Evolutionary conservation across 2,888 invertebrate genomes (phyloP).

Genomic region (Drosophila flavopinicola): DNA sequence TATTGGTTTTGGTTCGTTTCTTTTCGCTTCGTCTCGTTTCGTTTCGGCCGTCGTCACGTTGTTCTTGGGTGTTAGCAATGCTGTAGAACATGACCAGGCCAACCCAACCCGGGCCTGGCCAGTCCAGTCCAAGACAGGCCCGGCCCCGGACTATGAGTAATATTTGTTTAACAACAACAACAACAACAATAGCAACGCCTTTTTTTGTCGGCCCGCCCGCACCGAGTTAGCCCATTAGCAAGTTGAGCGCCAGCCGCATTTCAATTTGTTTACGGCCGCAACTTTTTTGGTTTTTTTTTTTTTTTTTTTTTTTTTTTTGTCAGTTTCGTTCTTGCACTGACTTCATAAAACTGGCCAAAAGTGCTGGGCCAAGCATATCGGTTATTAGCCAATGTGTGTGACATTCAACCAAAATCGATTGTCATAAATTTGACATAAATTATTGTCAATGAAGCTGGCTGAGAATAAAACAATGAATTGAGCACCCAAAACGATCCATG

Average conservation of each 20-base stretch:
- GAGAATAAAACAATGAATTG: neutral
- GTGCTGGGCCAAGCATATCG: conserved; percentile 24
- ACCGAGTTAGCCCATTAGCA: conserved; percentile 56
- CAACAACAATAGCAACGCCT: conserved; percentile 59
- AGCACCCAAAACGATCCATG: too few relatives aligned
- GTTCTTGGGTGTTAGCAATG: conserved; percentile 76
- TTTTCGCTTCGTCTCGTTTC: conserved; percentile 25
- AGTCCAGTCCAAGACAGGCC: conserved; percentile 4
- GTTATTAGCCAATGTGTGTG: conserved; percentile 30
- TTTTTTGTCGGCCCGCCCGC: conserved; percentile 74
- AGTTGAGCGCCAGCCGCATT: conserved; percentile 54
- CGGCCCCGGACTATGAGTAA: conserved; percentile 60
- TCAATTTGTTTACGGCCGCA: conserved; percentile 54
- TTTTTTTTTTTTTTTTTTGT: conserved; percentile 3
- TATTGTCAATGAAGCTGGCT: conserved; percentile 7
- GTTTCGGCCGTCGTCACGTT: conserved; percentile 70
- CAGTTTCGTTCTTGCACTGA: conserved; percentile 7
- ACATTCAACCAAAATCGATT: conserved; percentile 7
- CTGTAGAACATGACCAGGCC: conserved; percentile 69
- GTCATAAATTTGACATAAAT: conserved; percentile 26
- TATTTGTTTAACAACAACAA: conserved; percentile 67
- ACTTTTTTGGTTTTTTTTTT: conserved; percentile 6
- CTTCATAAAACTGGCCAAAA: conserved; percentile 12
- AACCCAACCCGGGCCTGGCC: conserved; percentile 16
- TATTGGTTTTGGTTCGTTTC: neutral